Conservation (phyloP, 2,888 invertebrate species). For the Leptinotarsa tumamoca region DNA sequence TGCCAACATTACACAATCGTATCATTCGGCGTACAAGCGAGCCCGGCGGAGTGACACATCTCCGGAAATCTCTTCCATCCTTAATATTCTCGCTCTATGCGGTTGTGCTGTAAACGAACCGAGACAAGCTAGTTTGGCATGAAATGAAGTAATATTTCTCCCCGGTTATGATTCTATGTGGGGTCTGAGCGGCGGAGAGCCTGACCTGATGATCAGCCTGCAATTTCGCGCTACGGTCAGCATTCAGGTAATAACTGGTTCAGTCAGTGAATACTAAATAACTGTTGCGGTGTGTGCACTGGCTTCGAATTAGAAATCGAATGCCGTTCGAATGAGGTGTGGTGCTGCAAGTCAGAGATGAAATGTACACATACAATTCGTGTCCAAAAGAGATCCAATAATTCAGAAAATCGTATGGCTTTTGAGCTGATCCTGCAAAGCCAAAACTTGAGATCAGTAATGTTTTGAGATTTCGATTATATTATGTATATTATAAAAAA, state of each 20-base stretch:
- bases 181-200: conserved; percentile 31
- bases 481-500: too few species aligned
- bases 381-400: too few species aligned
- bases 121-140: conserved; percentile 44
- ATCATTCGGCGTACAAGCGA: background rate
- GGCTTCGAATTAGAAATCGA: conserved; percentile 2
- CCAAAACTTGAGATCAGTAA: too few species aligned
- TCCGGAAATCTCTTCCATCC: conserved; percentile 7
- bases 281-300: conserved; percentile 4
- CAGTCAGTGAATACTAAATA: conserved; percentile 55
- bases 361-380: too few species aligned
- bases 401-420: too few species aligned
- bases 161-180: conserved; percentile 43
- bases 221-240: conserved; percentile 58
- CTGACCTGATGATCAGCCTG: conserved; percentile 44
- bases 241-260: conserved; percentile 52
- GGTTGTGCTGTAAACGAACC: conserved; percentile 32
- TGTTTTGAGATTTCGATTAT: too few species aligned
- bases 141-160: conserved; percentile 46
- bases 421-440: too few species aligned
- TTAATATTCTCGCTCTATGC: conserved; percentile 2
- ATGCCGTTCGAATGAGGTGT: background rate
- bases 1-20: background rate
- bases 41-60: background rate
- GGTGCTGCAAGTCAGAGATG: conserved; percentile 2